phyloP scores from a whole-genome alignment of 2,888 invertebrate species.

The Melanargia galathea region DNA sequence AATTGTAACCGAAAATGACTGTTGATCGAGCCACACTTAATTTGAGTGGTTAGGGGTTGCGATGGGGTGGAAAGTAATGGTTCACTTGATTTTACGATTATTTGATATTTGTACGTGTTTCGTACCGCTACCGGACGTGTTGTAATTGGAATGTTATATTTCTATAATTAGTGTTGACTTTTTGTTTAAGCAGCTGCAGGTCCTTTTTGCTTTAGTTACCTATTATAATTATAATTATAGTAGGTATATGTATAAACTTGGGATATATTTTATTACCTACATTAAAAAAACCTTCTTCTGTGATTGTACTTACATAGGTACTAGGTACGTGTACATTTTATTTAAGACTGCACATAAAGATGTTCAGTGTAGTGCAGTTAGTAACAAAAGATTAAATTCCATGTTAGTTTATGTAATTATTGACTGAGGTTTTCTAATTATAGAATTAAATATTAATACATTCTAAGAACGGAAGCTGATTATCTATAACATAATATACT shows the following conservation, averaged over 20 bases:
- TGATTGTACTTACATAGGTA: no score
- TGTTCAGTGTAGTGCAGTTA: no score
- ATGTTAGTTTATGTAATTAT: no score
- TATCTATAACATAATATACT: no score
- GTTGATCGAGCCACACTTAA: constrained; percentile 82
- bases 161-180: constrained; percentile 47
- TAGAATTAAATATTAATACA: no score
- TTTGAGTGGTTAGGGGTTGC: constrained; percentile 78
- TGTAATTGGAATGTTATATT: constrained; percentile 54
- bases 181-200: constrained; percentile 20
- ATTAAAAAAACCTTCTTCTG: no score
- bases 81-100: constrained; percentile 70
- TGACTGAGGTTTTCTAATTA: no score
- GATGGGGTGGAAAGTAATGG: constrained; percentile 68
- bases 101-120: constrained; percentile 66
- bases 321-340: no score
- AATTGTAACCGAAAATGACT: constrained; percentile 83
- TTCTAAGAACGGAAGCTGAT: no score
- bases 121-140: constrained; percentile 62
- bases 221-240: not conserved
- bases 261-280: not conserved
- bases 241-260: not conserved
- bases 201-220: not conserved
- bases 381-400: no score
- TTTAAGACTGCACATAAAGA: no score